Base-by-base conservation (phyloP, 2,797 vertebrate genomes). In the Notoglanidium macrostoma region DNA sequence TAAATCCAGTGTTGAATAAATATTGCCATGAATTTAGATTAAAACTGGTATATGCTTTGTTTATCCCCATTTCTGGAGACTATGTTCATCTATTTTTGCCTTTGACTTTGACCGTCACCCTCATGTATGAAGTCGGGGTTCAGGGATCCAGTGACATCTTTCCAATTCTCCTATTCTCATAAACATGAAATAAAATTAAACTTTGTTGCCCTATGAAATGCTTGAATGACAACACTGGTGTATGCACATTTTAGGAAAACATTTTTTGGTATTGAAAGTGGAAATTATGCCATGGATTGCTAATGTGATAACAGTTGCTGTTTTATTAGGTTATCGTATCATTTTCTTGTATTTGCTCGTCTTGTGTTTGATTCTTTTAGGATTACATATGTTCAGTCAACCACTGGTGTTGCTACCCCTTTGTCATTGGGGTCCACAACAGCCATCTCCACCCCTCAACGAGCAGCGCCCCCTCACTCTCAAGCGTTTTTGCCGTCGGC, bases 321-420 rank as follows among this genome's bases (percentile, higher is more conserved):
- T 82, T 49, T 65, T 63, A 40, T 49, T n/a, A 49, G 49, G 49
- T 7, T 49, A 19, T n/a, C n/a, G 40, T 5, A 61, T 7, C 9
- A 46, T 44, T 61, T 61, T n/a, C 26, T 44, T 17, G 19, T 85
- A 17, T 59, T 29, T 51, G 17, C 55, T 68, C 11, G 54, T 85
- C 0, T 82, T 83, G 19, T 32, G 59, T 19, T 46, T 82, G 40
- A 90, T 6, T 88, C 23, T 49, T 86, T n/a, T 91, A 98, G 97
- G 93, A 97, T 98, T 93, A 97, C 96, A 3, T 97, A 97, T 0
- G 97, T 98, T 88, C 97, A 97, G 93, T 97, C 97, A 3, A 92
- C 95, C 14, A 94, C 95, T 0, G 95, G 96, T 55, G 93, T 93
- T 89, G n/a, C 82, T 90, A 0, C 91, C 91, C 86, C 90, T 74